Evolutionary conservation across 2,113 vertebrate species (phyloP).

Genomic region (Excalfactoria chinensis): DNA sequence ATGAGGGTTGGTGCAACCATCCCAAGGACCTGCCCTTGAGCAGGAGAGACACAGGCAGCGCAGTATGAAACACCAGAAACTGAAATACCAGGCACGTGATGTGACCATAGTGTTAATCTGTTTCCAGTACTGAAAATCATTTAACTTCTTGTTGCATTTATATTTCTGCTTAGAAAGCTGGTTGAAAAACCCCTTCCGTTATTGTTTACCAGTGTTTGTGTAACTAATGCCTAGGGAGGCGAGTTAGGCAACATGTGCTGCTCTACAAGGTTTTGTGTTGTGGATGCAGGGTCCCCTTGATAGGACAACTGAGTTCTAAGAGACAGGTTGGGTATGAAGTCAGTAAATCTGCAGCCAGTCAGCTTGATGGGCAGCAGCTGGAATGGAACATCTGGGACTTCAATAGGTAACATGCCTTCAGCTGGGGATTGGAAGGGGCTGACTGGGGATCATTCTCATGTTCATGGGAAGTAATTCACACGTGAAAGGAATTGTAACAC

Average conservation of each 20-base stretch:
- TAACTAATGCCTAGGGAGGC: neutral
- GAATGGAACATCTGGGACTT: neutral
- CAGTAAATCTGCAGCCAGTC: neutral
- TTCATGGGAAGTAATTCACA: neutral
- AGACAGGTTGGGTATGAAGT: neutral
- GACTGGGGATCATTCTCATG: neutral
- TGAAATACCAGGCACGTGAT: neutral
- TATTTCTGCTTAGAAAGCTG: neutral
- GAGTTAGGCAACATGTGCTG: neutral
- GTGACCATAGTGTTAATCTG: neutral
- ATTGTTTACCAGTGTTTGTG: neutral
- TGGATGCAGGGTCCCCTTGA: neutral
- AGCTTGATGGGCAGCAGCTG: neutral
- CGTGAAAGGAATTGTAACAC: neutral
- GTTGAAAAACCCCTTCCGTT: accelerated
- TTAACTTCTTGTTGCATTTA: neutral
- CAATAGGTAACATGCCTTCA: neutral
- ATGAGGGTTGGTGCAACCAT: neutral
- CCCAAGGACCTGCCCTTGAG: neutral
- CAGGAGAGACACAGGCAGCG: neutral
- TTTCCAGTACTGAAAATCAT: neutral
- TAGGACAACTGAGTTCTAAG: neutral
- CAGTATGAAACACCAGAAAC: neutral
- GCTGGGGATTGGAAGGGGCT: neutral
- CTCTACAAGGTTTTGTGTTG: neutral